These are phyloP conservation scores for Cynopterus brachyotis DNA, from an alignment of 2,113 vertebrate genomes.

Conservation along the genomic window DNA sequence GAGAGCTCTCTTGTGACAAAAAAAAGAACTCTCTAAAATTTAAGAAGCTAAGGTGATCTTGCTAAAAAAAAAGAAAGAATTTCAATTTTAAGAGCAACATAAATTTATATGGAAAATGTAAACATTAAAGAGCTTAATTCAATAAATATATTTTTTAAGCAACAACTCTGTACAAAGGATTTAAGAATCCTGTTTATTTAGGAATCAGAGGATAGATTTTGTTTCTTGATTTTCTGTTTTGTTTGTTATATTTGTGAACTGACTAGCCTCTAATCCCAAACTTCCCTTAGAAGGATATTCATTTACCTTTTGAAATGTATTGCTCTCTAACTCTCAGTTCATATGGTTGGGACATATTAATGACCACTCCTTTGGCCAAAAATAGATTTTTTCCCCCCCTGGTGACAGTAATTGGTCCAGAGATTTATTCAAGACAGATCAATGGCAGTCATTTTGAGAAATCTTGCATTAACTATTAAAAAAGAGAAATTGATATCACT, in stretches of 20 bases:
- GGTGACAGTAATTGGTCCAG: neutral
- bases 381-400: neutral
- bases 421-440: neutral
- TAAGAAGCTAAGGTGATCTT: neutral
- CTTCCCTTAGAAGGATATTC: neutral
- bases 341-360: neutral
- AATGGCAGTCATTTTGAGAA: neutral
- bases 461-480: neutral
- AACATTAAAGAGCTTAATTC: neutral
- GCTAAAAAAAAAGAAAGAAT: neutral
- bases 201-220: neutral
- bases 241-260: neutral
- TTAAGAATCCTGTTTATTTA: neutral
- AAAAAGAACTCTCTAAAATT: neutral
- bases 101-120: neutral
- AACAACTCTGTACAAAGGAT: neutral
- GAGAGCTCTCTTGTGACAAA: neutral
- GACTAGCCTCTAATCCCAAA: neutral
- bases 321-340: neutral
- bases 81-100: neutral
- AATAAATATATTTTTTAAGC: neutral
- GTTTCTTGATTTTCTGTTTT: neutral
- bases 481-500: neutral
- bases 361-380: neutral
- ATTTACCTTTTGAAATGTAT: neutral